Percentiles rank a stretch among this genome's conserved stretches.
These are phyloP conservation scores for Pararge aegeria DNA, from an alignment of 1,140 invertebrate species.

Conservation along the genomic window DNA sequence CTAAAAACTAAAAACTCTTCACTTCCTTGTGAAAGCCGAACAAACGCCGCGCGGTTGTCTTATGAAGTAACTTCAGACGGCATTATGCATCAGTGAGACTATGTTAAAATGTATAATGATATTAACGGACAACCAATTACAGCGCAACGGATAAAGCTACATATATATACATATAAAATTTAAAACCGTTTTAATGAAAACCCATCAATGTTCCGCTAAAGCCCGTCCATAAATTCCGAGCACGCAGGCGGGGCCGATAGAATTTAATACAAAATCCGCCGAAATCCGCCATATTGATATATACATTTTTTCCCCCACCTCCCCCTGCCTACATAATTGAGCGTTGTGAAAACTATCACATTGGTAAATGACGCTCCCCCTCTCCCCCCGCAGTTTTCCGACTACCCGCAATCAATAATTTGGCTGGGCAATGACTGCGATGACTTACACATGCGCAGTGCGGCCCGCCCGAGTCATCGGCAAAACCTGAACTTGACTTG, in stretches of 20 bases:
- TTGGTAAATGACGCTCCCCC: slow-evolving; percentile 70
- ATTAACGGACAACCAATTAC: slow-evolving; percentile 15
- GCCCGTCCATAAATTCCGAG: slow-evolving; percentile 56
- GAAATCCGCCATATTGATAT: slow-evolving; percentile 71
- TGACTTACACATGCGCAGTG: slow-evolving; percentile 72
- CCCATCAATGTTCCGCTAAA: slow-evolving; percentile 57
- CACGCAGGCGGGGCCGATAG: slow-evolving; percentile 59
- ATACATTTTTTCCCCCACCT: slow-evolving; percentile 66
- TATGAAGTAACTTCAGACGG: slow-evolving; percentile 4
- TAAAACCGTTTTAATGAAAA: slow-evolving; percentile 62
- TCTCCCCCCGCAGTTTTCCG: slow-evolving; percentile 65
- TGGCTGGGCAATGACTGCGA: slow-evolving; percentile 78
- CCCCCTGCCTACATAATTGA: slow-evolving; percentile 70
- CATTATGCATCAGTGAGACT: slow-evolving; percentile 10
- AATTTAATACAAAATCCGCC: slow-evolving; percentile 73
- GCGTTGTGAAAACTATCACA: slow-evolving; percentile 78
- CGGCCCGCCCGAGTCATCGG: slow-evolving; percentile 60
- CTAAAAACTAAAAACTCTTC: too few relatives aligned
- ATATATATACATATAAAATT: slow-evolving; percentile 36
- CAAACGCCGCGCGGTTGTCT: background rate
- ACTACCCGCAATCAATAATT: slow-evolving; percentile 78
- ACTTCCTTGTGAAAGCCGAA: background rate
- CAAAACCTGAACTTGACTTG: slow-evolving; percentile 79
- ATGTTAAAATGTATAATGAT: slow-evolving; percentile 13
- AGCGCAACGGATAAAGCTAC: slow-evolving; percentile 14